Evolutionary conservation across 2,113 vertebrate genomes (phyloP).

Genomic region (Anhinga anhinga): DNA sequence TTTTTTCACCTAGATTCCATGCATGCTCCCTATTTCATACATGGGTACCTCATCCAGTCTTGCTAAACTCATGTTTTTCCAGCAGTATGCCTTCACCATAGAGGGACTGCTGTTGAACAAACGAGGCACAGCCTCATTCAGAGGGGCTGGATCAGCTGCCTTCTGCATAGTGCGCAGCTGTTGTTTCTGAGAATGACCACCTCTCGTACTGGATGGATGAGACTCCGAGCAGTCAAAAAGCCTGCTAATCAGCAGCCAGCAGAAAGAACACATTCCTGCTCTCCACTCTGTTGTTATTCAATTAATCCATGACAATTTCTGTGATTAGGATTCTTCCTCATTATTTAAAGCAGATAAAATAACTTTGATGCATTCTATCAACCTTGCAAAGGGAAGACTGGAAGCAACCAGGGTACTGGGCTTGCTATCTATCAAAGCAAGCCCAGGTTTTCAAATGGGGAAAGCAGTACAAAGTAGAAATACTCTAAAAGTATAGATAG

Average conservation of each 20-base stretch:
- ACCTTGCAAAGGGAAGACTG: neutral
- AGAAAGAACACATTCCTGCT: neutral
- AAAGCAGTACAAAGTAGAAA: neutral
- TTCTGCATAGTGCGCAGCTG: rapidly evolving
- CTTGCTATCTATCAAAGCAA: neutral
- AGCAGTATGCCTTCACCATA: neutral
- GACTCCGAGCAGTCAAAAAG: neutral
- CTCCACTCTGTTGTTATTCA: neutral
- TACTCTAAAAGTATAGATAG: neutral
- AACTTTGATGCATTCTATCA: slow-evolving; percentile 20
- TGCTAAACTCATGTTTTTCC: neutral
- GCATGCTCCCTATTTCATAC: neutral
- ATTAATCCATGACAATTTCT: neutral
- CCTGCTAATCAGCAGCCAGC: neutral
- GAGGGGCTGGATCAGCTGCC: neutral
- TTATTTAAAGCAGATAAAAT: slow-evolving; percentile 37
- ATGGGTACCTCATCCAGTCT: neutral
- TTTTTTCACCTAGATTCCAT: neutral
- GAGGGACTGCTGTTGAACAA: neutral
- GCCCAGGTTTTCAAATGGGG: neutral
- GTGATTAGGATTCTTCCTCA: slow-evolving; percentile 21
- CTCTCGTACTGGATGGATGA: neutral
- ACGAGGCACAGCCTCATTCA: neutral
- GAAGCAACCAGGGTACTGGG: neutral
- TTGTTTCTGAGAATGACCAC: neutral